Evolutionary conservation across 23 tunicate genomes (phyloP).

Genomic region (Phallusia fumigata): DNA sequence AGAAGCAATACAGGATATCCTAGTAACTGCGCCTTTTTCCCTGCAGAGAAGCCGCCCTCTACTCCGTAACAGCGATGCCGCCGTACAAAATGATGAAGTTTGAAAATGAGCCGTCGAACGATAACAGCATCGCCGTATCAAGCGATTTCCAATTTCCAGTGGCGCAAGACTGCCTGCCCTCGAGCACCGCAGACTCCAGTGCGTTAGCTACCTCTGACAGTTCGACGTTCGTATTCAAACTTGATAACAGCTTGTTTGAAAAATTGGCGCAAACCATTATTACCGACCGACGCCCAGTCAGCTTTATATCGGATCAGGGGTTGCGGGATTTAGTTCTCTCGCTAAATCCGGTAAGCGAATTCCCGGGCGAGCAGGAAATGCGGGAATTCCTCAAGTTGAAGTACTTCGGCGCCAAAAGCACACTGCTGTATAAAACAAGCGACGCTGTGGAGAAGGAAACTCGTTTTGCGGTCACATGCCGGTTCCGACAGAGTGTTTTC

Average conservation of each 20-base stretch:
- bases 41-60: neutral
- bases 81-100: neutral
- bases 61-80: neutral
- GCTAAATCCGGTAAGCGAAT: neutral
- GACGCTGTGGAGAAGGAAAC: neutral
- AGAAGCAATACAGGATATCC: neutral
- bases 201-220: neutral
- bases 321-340: neutral
- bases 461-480: neutral
- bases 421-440: neutral
- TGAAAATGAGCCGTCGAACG: neutral
- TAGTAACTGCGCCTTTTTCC: neutral
- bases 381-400: neutral
- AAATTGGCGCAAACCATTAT: neutral
- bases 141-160: neutral
- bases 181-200: neutral
- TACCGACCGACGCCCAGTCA: neutral
- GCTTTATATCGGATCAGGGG: neutral
- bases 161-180: neutral
- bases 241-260: neutral
- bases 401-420: neutral
- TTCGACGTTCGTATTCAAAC: neutral
- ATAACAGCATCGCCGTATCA: neutral
- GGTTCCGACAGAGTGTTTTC: neutral
- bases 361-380: neutral